phyloP scores from a whole-genome alignment of 2,113 vertebrate genomes.

The Struthio camelus region DNA sequence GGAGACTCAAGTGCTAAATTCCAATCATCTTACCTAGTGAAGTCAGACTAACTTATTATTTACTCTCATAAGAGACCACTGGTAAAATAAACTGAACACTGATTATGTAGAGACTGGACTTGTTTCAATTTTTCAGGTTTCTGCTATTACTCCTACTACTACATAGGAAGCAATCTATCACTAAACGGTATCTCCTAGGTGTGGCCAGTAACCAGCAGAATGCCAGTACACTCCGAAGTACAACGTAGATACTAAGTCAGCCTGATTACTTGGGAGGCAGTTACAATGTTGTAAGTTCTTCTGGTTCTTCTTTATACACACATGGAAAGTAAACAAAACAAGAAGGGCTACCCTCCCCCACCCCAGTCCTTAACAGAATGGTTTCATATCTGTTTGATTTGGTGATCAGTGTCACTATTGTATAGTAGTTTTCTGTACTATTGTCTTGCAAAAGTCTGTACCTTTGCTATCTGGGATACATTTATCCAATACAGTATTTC shows the following conservation, averaged over 20 bases:
- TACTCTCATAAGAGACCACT: not conserved
- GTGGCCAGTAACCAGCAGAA: not conserved
- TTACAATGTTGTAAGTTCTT: not conserved
- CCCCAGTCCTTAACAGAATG: not conserved
- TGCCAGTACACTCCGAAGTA: not conserved
- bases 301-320: not conserved
- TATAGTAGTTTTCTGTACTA: not conserved
- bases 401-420: not conserved
- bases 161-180: not conserved
- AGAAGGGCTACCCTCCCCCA: accelerated
- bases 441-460: not conserved
- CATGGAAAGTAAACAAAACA: not conserved
- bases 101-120: too few species aligned
- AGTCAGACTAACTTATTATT: not conserved
- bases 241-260: not conserved
- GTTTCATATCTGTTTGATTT: not conserved
- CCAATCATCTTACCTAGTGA: not conserved
- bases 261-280: not conserved
- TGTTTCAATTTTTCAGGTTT: not conserved
- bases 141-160: not conserved
- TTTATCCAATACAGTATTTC: not conserved
- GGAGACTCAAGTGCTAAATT: not conserved
- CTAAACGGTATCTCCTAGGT: not conserved
- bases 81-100: not conserved
- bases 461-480: not conserved